Percentiles rank a stretch among this genome's conserved stretches.
phyloP scores from a whole-genome alignment of 2,113 vertebrate genomes.

The Circaetus gallicus region DNA sequence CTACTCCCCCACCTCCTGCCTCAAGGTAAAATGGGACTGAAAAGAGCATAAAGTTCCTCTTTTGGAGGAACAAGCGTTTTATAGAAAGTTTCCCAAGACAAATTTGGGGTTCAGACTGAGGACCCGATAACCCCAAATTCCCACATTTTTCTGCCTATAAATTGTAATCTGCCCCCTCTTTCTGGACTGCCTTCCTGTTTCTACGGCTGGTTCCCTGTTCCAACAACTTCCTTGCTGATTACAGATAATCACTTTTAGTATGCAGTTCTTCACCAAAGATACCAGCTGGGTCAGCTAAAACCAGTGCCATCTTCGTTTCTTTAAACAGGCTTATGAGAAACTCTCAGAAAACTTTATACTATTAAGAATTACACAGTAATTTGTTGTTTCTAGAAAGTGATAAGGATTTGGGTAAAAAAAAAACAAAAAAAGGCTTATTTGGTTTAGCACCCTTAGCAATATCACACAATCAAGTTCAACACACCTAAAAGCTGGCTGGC shows the following conservation, averaged over 20 bases:
- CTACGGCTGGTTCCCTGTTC: background rate
- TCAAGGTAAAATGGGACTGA: background rate
- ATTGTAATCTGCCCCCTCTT: background rate
- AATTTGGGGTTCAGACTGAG: background rate
- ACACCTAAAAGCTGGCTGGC: background rate
- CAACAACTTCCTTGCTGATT: background rate
- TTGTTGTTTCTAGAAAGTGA: background rate
- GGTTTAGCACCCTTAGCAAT: background rate
- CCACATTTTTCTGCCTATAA: background rate
- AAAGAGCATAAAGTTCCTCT: background rate
- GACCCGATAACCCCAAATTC: background rate
- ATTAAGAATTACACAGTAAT: background rate
- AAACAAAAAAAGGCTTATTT: background rate
- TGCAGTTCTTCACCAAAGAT: background rate
- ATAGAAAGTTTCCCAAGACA: background rate
- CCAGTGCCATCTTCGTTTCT: background rate
- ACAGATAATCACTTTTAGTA: background rate
- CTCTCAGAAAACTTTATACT: background rate
- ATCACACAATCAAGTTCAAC: background rate
- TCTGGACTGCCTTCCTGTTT: background rate
- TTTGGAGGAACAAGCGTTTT: background rate
- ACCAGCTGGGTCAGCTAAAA: background rate
- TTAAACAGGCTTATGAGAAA: background rate
- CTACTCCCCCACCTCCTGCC: rapidly evolving
- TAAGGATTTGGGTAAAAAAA: background rate